phyloP scores from a whole-genome alignment of 2,888 invertebrate species.

The Incurvaria masculella region DNA sequence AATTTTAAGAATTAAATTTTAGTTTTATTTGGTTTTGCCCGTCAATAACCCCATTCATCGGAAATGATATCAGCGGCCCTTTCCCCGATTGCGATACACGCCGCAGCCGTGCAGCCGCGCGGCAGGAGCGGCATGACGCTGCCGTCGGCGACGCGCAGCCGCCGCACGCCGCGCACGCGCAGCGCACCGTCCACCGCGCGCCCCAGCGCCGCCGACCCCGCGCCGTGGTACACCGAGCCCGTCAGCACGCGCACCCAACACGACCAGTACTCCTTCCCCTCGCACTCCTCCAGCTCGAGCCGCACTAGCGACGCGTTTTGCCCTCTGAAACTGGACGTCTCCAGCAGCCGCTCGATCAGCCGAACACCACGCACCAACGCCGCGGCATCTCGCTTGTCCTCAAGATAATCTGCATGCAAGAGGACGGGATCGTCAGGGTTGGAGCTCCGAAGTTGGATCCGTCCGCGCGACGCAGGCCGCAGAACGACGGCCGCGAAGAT shows the following conservation, averaged over 20 bases:
- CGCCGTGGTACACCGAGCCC: constrained; percentile 27
- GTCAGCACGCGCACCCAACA: constrained; percentile 21
- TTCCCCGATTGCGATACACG: constrained; percentile 31
- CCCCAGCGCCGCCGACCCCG: constrained; percentile 28
- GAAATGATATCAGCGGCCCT: constrained; percentile 25
- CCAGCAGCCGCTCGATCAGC: constrained; percentile 24
- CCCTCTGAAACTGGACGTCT: constrained; percentile 18
- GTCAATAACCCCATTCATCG: too few relatives aligned
- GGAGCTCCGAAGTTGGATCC: constrained; percentile 24
- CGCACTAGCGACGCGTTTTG: background rate
- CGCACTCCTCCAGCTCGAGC: constrained; percentile 1
- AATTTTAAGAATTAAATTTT: too few relatives aligned
- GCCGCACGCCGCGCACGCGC: constrained; percentile 25
- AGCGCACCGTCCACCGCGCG: constrained; percentile 27
- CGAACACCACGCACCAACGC: constrained; percentile 24
- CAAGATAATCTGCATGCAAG: constrained; percentile 29
- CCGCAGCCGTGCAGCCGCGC: constrained; percentile 30
- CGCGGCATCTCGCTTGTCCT: constrained; percentile 25
- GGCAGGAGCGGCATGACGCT: constrained; percentile 24
- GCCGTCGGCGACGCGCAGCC: constrained; percentile 29
- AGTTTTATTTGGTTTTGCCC: too few relatives aligned
- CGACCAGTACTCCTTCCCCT: constrained; percentile 5
- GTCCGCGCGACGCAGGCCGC: constrained; percentile 26
- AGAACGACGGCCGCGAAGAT: constrained; percentile 14
- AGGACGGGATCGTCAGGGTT: constrained; percentile 24